Percentiles rank a stretch among this genome's conserved stretches.
These are phyloP conservation scores for Notiomystis cincta DNA, from an alignment of 2,113 vertebrate species.

Conservation along the genomic window DNA sequence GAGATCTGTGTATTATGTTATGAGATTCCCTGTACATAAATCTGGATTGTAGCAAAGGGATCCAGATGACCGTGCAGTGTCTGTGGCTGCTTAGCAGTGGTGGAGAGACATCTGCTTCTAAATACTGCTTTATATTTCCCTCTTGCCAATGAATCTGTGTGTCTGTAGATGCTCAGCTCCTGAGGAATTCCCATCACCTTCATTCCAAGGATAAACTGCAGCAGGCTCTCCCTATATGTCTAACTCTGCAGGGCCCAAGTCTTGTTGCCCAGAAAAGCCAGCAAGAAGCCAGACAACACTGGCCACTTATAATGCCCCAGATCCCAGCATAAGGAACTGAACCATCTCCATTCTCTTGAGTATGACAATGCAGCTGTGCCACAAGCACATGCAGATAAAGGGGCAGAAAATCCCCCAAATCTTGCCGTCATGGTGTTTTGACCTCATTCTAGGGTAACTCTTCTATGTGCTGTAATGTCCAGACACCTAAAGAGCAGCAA, in stretches of 20 bases:
- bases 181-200: neutral
- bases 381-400: neutral
- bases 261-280: neutral
- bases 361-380: constrained; percentile 6
- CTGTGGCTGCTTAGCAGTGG: neutral
- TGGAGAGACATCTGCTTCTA: neutral
- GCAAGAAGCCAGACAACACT: neutral
- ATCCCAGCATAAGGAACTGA: neutral
- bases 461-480: neutral
- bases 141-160: neutral
- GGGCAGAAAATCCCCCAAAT: constrained; percentile 22
- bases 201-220: neutral
- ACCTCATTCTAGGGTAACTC: neutral
- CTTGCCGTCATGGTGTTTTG: neutral
- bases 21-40: neutral
- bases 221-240: fast-evolving
- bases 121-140: neutral
- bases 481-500: neutral
- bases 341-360: neutral
- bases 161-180: neutral
- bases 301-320: neutral
- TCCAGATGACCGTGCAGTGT: neutral
- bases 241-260: neutral
- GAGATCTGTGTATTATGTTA: neutral
- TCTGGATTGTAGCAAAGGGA: neutral